Conservation (phyloP, 2,113 vertebrate genomes). For the Fulica atra region DNA sequence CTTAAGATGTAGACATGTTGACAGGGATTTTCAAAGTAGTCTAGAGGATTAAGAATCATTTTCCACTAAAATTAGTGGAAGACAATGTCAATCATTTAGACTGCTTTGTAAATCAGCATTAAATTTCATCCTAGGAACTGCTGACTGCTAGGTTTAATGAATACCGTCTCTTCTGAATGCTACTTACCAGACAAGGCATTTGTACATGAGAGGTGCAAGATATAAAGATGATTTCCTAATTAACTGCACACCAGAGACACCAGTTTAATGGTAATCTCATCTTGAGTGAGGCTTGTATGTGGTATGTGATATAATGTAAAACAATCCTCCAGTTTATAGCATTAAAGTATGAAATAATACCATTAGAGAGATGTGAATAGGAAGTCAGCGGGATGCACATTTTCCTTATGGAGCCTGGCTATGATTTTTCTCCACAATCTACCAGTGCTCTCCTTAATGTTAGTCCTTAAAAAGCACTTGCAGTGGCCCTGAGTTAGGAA, state of each 20-base stretch:
- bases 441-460: not conserved
- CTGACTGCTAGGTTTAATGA: not conserved
- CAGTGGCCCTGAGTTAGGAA: not conserved
- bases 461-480: not conserved
- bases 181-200: not conserved
- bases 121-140: not conserved
- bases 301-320: not conserved
- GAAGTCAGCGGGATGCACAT: not conserved
- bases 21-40: constrained; percentile 11
- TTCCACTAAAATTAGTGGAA: constrained; percentile 1
- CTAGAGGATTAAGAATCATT: not conserved
- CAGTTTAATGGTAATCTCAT: not conserved
- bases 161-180: not conserved
- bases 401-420: not conserved
- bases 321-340: not conserved
- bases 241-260: not conserved
- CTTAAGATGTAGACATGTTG: not conserved
- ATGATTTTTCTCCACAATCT: not conserved
- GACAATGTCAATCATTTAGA: constrained; percentile 6
- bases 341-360: not conserved
- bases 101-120: not conserved
- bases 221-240: not conserved
- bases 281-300: not conserved
- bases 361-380: not conserved
- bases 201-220: not conserved